Conservation (phyloP, 1,140 invertebrate species). For the Macrocentrus cingulum region DNA sequence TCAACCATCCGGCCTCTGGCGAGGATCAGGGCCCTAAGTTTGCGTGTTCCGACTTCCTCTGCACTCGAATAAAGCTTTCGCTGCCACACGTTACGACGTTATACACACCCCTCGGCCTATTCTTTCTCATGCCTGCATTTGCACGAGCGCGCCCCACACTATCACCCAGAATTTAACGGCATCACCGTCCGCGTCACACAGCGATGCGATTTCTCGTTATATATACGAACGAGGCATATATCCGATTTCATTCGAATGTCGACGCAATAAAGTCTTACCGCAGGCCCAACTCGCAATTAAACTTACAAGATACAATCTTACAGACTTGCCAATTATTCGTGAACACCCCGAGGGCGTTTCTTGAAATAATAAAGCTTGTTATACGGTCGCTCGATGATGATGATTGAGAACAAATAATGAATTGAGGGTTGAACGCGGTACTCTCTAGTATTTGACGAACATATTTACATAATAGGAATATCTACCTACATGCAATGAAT, state of each 20-base stretch:
- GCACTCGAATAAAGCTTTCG: constrained; percentile 12
- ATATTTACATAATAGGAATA: constrained; percentile 1
- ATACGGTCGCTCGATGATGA: background rate
- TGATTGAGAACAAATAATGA: background rate
- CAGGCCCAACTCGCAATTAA: constrained; percentile 13
- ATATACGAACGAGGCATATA: constrained; percentile 12
- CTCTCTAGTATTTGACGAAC: background rate
- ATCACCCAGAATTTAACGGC: background rate
- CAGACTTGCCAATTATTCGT: constrained; percentile 20
- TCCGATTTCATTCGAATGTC: constrained; percentile 10
- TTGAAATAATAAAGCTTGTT: constrained; percentile 25
- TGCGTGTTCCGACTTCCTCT: constrained; percentile 9
- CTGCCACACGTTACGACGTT: background rate
- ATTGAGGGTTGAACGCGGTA: background rate
- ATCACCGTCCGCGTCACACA: background rate
- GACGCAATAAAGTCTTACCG: background rate
- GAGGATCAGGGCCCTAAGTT: constrained; percentile 28
- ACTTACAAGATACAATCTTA: constrained; percentile 22
- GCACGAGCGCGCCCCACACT: too few species aligned
- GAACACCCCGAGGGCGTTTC: constrained; percentile 16
- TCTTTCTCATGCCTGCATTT: background rate
- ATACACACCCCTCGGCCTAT: background rate
- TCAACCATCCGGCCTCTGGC: constrained; percentile 40
- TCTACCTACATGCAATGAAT: background rate
- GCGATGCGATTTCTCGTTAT: background rate